Evolutionary conservation across 2,888 invertebrate species (phyloP).

Genomic region (Pristionchus maxplancki): DNA sequence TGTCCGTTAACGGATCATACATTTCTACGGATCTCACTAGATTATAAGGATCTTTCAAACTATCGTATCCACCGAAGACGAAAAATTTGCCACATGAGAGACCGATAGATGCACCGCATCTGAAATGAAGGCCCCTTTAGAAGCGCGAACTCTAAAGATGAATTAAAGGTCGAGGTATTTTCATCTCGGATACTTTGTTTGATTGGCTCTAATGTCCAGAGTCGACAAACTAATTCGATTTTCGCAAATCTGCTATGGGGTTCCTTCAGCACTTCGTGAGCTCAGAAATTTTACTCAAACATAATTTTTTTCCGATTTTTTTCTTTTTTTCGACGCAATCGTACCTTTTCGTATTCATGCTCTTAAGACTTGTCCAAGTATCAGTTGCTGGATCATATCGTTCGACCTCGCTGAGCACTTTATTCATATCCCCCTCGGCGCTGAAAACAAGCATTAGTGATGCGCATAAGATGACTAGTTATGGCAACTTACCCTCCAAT

Average conservation of each 20-base stretch:
- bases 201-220: no score
- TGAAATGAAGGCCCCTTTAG: no score
- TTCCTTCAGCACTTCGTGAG: no score
- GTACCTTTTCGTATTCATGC: neutral
- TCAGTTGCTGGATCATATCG: neutral
- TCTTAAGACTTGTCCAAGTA: neutral
- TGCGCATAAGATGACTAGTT: neutral
- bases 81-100: neutral
- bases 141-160: no score
- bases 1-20: neutral
- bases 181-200: no score
- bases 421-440: neutral
- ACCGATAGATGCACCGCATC: neutral
- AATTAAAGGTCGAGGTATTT: no score
- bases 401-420: neutral
- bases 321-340: neutral
- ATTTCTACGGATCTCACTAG: neutral
- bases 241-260: no score
- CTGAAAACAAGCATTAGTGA: neutral
- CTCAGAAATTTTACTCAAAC: no score
- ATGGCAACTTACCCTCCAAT: neutral
- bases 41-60: neutral
- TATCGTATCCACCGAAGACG: neutral
- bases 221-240: no score
- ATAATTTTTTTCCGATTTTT: no score